Evolutionary conservation across 2,797 vertebrate species (phyloP).

Genomic region (Gila robusta): DNA sequence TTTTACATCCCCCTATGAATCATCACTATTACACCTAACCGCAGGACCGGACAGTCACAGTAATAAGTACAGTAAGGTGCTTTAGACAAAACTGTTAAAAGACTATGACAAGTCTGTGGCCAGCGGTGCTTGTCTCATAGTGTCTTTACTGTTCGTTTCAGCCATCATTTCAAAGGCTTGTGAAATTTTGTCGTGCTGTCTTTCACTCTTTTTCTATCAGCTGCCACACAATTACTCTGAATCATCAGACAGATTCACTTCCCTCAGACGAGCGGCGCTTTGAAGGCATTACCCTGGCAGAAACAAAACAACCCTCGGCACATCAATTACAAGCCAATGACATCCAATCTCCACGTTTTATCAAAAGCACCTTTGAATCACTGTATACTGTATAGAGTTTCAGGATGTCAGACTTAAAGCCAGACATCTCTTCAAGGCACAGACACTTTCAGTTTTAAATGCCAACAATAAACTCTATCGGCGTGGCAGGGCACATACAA

Average conservation of each 20-base stretch:
- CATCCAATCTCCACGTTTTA: slow-evolving; percentile 53
- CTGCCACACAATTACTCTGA: slow-evolving; percentile 53
- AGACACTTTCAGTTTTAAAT: slow-evolving; percentile 52
- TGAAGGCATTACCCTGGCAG: slow-evolving; percentile 38
- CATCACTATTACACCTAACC: not conserved
- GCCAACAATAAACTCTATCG: slow-evolving; percentile 33
- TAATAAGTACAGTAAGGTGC: slow-evolving; percentile 1
- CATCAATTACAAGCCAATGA: slow-evolving; percentile 60
- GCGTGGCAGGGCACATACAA: not conserved
- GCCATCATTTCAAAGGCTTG: slow-evolving; percentile 22
- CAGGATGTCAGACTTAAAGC: slow-evolving; percentile 54
- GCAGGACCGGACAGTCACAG: not conserved
- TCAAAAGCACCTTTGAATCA: slow-evolving; percentile 58
- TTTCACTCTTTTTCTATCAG: slow-evolving; percentile 43
- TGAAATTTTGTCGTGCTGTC: slow-evolving; percentile 32
- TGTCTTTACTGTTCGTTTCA: slow-evolving; percentile 27
- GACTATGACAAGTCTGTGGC: not conserved
- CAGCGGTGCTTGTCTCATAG: not conserved
- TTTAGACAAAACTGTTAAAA: slow-evolving; percentile 8
- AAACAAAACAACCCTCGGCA: slow-evolving; percentile 46
- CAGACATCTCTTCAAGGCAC: slow-evolving; percentile 52
- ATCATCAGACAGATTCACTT: slow-evolving; percentile 59
- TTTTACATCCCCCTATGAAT: not conserved
- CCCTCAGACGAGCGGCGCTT: slow-evolving; percentile 44
- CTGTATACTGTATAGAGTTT: slow-evolving; percentile 51